Evolutionary conservation across 2,888 invertebrate species (phyloP).

Genomic region (Volucella zonaria): DNA sequence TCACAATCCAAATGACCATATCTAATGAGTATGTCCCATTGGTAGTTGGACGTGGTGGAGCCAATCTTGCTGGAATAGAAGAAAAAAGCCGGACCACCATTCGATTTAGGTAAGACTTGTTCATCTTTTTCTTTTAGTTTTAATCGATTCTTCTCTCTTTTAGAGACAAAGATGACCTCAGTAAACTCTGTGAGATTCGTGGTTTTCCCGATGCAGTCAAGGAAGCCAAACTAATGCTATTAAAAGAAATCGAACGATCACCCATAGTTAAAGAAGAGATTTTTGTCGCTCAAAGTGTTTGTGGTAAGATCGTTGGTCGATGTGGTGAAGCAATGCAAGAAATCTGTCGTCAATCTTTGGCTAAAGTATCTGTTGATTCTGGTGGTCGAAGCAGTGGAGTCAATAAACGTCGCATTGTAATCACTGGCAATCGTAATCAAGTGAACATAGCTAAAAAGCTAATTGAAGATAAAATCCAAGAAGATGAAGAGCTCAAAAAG

Average conservation of each 20-base stretch:
- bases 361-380: slow-evolving; percentile 87
- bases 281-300: slow-evolving; percentile 86
- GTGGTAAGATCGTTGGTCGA: slow-evolving; percentile 89
- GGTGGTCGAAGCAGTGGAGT: slow-evolving; percentile 79
- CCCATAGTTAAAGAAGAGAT: slow-evolving; percentile 87
- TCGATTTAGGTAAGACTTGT: slow-evolving; percentile 81
- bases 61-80: slow-evolving; percentile 90
- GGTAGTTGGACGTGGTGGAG: slow-evolving; percentile 89
- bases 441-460: slow-evolving; percentile 88
- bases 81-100: slow-evolving; percentile 87
- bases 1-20: slow-evolving; percentile 85
- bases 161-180: slow-evolving; percentile 84
- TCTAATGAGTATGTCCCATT: slow-evolving; percentile 86
- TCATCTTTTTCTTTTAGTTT: background rate
- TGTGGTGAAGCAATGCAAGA: slow-evolving; percentile 88
- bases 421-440: slow-evolving; percentile 89
- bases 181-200: slow-evolving; percentile 87
- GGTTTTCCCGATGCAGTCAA: slow-evolving; percentile 87
- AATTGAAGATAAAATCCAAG: slow-evolving; percentile 87
- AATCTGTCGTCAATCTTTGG: slow-evolving; percentile 88
- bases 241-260: slow-evolving; percentile 87
- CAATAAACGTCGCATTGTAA: slow-evolving; percentile 81
- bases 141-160: slow-evolving; percentile 72
- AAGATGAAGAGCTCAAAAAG: slow-evolving; percentile 84
- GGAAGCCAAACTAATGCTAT: slow-evolving; percentile 88